Percentiles rank a stretch among this genome's conserved stretches.
Evolutionary conservation across 1,140 invertebrate genomes (phyloP).

Genomic region (Hetaerina americana): DNA sequence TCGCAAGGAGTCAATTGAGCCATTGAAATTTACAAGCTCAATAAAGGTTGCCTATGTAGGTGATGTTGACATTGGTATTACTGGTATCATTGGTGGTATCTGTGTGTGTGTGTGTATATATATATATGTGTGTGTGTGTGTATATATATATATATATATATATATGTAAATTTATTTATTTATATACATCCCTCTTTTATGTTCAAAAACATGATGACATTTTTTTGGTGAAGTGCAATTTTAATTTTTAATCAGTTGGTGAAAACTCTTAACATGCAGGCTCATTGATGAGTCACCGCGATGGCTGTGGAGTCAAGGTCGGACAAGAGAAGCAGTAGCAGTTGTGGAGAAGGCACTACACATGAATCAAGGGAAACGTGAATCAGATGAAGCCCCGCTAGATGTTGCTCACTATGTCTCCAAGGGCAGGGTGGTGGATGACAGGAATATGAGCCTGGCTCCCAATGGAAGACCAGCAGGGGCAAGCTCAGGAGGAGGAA

Average conservation of each 20-base stretch:
- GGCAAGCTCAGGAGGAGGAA: slow-evolving; percentile 25
- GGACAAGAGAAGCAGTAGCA: slow-evolving; percentile 48
- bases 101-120: too few relatives aligned
- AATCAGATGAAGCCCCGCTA: slow-evolving; percentile 34
- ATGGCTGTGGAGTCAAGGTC: slow-evolving; percentile 70
- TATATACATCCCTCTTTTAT: too few relatives aligned
- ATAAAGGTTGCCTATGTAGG: too few relatives aligned
- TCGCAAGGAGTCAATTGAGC: too few relatives aligned
- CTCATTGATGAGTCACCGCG: slow-evolving; percentile 72
- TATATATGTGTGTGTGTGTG: too few relatives aligned
- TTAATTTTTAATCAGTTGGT: not conserved
- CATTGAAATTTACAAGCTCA: too few relatives aligned
- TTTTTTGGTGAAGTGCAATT: too few relatives aligned
- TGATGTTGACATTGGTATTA: too few relatives aligned
- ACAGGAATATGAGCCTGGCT: slow-evolving; percentile 11
- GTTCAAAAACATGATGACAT: too few relatives aligned
- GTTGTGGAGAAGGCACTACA: slow-evolving; percentile 59
- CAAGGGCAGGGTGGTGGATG: slow-evolving; percentile 34
- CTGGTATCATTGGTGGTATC: too few relatives aligned
- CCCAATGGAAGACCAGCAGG: not conserved
- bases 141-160: too few relatives aligned
- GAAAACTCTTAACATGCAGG: slow-evolving; percentile 24
- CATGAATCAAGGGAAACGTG: slow-evolving; percentile 37
- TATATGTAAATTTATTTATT: too few relatives aligned
- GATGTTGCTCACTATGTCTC: slow-evolving; percentile 48